phyloP scores from a whole-genome alignment of 2,113 vertebrate genomes.

The Callaeas wilsoni region DNA sequence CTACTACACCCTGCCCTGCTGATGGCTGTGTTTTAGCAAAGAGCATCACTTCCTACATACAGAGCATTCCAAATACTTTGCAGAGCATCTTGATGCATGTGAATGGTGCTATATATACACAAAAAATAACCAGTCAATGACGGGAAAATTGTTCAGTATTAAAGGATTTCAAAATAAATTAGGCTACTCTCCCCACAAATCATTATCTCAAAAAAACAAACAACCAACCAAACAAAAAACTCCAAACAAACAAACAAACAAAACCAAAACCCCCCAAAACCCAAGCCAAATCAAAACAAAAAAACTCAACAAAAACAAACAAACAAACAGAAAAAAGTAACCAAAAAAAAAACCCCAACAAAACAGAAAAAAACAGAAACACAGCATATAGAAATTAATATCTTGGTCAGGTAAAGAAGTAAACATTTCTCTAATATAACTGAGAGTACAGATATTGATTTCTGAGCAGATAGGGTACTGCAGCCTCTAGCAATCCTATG shows the following conservation, averaged over 20 bases:
- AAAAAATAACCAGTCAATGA: conserved; percentile 38
- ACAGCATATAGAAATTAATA: conserved; percentile 69
- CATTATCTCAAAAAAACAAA: not conserved
- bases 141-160: not conserved
- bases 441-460: conserved; percentile 71
- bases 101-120: not conserved
- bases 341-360: too few relatives aligned
- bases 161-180: conserved; percentile 45
- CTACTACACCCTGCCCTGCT: not conserved
- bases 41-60: not conserved
- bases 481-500: conserved; percentile 67
- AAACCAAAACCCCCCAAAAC: too few relatives aligned
- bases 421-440: conserved; percentile 70
- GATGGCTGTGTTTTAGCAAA: conserved; percentile 4
- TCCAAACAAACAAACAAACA: too few relatives aligned
- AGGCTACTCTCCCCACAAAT: conserved; percentile 18
- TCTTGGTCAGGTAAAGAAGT: conserved; percentile 62
- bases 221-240: too few relatives aligned
- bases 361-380: not conserved
- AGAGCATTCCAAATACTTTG: not conserved
- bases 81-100: not conserved
- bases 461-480: conserved; percentile 62
- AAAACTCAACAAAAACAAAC: too few relatives aligned
- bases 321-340: too few relatives aligned
- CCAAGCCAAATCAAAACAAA: too few relatives aligned